Base-by-base conservation (phyloP, 2,888 invertebrate genomes). In the Eledona agricola region DNA sequence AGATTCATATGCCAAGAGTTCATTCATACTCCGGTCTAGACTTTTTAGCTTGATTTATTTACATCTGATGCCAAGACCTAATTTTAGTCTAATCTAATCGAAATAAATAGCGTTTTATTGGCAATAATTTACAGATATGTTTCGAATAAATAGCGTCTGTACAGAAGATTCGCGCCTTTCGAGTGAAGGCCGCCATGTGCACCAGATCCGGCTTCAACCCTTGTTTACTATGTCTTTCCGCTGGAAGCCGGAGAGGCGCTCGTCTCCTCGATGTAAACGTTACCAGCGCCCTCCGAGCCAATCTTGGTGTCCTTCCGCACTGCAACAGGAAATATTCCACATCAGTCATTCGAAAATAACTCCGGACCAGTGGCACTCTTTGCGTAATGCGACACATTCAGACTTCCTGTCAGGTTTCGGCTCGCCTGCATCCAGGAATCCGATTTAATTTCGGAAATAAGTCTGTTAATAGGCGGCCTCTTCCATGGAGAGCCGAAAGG, bases 191-290 rank as follows among this genome's bases (percentile, higher is more conserved):
- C 26, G 46, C 54, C 56, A 55, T 52, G 55, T 57, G 60, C 51
- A 54, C 47, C 52, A 52, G 49, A 51, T 58, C 16, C 38, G 43
- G 35, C 57, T 15, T 25, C 22, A 29, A 22, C 15, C 49, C 42
- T 51, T 54, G 51, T 38, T 53, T 45, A 25, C 55, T 66, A 64
- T 58, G 69, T 69, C 53, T 71, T 71, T 34, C 68, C 63, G 55
- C 64, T 68, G 54, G 37, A 45, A 20, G 49, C 35, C 35, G 45
- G 26, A 58, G 55, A 57, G 62, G 50, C 60, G 35, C 42, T 53
- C 35, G 57, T 56, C 59, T 77, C 77, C 67, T 77, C 76, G 59
- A 77, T 78, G 70, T 78, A 78, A 52, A 78, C 77, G 64, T 78
- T 78, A 28, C 77, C 77, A 51, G 70, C 71, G 46, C 68, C 63